A percentile compares a stretch with the other conserved stretches of the same genome.
phyloP scores from a whole-genome alignment of 2,113 vertebrate genomes.

The Cranoglanis bouderius region DNA sequence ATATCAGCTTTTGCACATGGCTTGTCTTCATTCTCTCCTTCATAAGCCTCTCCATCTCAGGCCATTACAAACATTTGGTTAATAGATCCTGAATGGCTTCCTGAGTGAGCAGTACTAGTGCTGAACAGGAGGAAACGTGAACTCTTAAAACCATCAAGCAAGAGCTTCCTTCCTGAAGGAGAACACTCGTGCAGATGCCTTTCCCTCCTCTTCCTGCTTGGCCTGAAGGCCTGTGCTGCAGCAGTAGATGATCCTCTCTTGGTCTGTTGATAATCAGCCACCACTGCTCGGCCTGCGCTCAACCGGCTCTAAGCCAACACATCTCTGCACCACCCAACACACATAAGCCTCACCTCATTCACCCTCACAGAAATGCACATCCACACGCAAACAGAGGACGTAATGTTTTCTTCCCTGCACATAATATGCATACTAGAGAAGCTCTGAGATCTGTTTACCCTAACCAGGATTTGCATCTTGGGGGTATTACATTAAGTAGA shows the following conservation, averaged over 20 bases:
- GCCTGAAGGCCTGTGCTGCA: slow-evolving; percentile 22
- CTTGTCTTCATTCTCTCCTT: slow-evolving; percentile 23
- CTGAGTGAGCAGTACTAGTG: slow-evolving; percentile 44
- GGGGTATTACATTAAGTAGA: slow-evolving; percentile 48
- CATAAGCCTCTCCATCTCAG: slow-evolving; percentile 45
- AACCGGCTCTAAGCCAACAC: background rate
- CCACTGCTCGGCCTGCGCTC: slow-evolving; percentile 16
- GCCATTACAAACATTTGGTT: slow-evolving; percentile 52
- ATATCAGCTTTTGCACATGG: slow-evolving; percentile 19
- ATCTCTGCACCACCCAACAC: slow-evolving; percentile 30
- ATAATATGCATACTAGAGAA: slow-evolving; percentile 18
- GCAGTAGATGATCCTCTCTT: slow-evolving; percentile 24
- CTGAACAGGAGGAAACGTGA: slow-evolving; percentile 52
- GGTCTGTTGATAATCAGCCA: slow-evolving; percentile 41
- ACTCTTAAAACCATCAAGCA: slow-evolving; percentile 54
- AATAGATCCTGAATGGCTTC: slow-evolving; percentile 49
- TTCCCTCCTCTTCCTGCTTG: slow-evolving; percentile 37
- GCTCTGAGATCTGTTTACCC: slow-evolving; percentile 40
- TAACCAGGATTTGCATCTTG: slow-evolving; percentile 46
- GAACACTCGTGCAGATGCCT: slow-evolving; percentile 29
- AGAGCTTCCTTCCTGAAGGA: slow-evolving; percentile 61
- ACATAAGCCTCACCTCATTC: slow-evolving; percentile 38
- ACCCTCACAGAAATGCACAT: slow-evolving; percentile 1
- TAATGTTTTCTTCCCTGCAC: slow-evolving; percentile 27
- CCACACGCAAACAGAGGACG: slow-evolving; percentile 9